A percentile compares a stretch with the other conserved stretches of the same genome.
These are phyloP conservation scores for Antedon mediterranea DNA, from an alignment of 53 echinoderm and acorn worm species.

Conservation along the genomic window DNA sequence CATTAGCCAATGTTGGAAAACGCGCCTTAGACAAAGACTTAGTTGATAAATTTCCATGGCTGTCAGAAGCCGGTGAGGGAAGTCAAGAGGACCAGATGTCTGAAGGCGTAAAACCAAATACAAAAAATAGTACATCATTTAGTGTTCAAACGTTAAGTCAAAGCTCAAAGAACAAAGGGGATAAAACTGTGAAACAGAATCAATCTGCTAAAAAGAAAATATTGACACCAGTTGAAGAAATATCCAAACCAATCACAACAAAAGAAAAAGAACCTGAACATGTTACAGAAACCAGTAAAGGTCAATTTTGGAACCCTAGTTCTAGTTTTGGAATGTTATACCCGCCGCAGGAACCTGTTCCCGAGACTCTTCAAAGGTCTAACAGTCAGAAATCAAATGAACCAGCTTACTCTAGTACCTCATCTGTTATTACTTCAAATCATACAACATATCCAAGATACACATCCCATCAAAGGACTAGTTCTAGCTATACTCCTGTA, in stretches of 20 bases:
- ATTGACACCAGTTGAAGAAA: not conserved
- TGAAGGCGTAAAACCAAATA: not conserved
- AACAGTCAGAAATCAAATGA: not conserved
- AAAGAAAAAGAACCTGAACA: not conserved
- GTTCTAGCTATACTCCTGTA: not conserved
- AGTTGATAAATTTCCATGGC: slow-evolving; percentile 88
- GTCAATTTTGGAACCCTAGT: not conserved
- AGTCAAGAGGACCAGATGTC: not conserved
- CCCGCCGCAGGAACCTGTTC: not conserved
- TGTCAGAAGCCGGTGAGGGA: slow-evolving; percentile 33
- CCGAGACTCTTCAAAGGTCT: not conserved
- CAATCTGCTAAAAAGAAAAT: not conserved
- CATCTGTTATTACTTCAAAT: not conserved
- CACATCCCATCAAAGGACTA: not conserved
- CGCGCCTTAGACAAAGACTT: slow-evolving; percentile 52
- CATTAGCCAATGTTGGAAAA: slow-evolving; percentile 63
- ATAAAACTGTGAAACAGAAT: not conserved
- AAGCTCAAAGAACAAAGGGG: slow-evolving; percentile 25
- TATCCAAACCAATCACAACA: not conserved
- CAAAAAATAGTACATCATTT: slow-evolving; percentile 40
- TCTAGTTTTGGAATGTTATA: not conserved
- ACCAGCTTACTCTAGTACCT: not conserved
- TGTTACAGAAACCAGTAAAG: not conserved
- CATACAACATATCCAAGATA: not conserved
- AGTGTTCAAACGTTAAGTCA: slow-evolving; percentile 83